phyloP scores from a whole-genome alignment of 2,888 invertebrate genomes.

The Meandrusa payeni region DNA sequence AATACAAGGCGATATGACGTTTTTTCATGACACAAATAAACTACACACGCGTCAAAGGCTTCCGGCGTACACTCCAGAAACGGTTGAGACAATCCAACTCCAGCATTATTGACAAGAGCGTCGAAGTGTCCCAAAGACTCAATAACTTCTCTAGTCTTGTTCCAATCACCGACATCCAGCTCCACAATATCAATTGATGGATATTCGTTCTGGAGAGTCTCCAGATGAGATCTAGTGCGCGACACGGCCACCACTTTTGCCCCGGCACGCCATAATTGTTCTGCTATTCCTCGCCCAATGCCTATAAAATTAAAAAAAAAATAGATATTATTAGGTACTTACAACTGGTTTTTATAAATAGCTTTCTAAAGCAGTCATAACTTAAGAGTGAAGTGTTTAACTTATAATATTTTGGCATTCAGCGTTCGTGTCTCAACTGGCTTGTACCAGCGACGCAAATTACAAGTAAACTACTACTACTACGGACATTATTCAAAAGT shows the following conservation, averaged over 20 bases:
- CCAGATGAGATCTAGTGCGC: constrained; percentile 79
- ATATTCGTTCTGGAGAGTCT: constrained; percentile 70
- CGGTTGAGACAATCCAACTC: constrained; percentile 81
- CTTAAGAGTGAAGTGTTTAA: too few species aligned
- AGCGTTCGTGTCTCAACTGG: too few species aligned
- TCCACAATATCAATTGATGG: constrained; percentile 77
- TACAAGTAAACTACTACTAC: too few species aligned
- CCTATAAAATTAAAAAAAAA: too few species aligned
- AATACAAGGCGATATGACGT: too few species aligned
- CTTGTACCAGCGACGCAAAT: too few species aligned
- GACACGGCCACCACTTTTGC: constrained; percentile 86
- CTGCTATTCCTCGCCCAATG: constrained; percentile 84
- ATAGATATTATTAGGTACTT: too few species aligned
- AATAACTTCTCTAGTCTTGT: constrained; percentile 72
- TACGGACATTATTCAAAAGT: too few species aligned
- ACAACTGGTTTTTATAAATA: too few species aligned
- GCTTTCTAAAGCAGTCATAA: too few species aligned
- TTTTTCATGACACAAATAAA: too few species aligned
- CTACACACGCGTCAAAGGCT: constrained; percentile 81
- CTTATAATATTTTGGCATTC: too few species aligned
- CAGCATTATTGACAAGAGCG: constrained; percentile 92
- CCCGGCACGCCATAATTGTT: constrained; percentile 79
- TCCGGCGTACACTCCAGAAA: constrained; percentile 83
- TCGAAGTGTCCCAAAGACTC: constrained; percentile 81
- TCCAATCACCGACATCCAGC: constrained; percentile 86